Base-by-base conservation (phyloP, 2,888 invertebrate genomes). In the Protula sp. region DNA sequence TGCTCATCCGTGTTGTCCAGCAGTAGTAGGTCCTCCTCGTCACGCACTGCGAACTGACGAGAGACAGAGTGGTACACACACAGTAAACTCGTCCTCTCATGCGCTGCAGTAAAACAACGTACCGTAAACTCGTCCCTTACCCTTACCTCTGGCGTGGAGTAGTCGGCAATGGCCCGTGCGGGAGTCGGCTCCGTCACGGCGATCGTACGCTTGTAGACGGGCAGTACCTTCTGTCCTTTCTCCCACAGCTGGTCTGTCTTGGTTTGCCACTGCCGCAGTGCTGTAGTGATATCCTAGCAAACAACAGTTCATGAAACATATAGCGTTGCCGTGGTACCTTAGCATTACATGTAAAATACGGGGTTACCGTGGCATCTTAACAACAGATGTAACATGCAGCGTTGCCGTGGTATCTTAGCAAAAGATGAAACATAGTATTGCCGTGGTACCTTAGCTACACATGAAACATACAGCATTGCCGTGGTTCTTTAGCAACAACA, bases 221-320 rank as follows among this genome's bases (percentile, higher is more conserved):
- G 69, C 1, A 66, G 61, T 2, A 67, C 47, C 29, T 55, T 54
- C 24, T 50, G 56, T 1, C 67, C 63, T 19, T 56, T 47, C 22
- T 58, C 57, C 67, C 64, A 64, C 29, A 63, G 45, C n/a, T 55
- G 48, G 30, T 60, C 55, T 1, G 61, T 56, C 55, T 61, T 64
- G 28, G 62, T 45, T 47, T 67, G 67, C 69, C 69, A 69, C 47
- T 69, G 69, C 22, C 61, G 47, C 24, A 69, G 55, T 3, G 59
- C 55, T 24, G 58, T 47, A 27, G 52, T 38, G 22, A 66, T 60
- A 22, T 65, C 63, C 69, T 69, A 45, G n/a, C 19, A 30, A 26
- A 56, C 26, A 47, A 22, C n/a, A n/a, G n/a, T n/a, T n/a, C n/a
- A n/a, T n/a, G n/a, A n/a, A n/a, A n/a, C n/a, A n/a, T n/a, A n/a